phyloP scores from a whole-genome alignment of 2,888 invertebrate species.

The Entomobrya proxima region DNA sequence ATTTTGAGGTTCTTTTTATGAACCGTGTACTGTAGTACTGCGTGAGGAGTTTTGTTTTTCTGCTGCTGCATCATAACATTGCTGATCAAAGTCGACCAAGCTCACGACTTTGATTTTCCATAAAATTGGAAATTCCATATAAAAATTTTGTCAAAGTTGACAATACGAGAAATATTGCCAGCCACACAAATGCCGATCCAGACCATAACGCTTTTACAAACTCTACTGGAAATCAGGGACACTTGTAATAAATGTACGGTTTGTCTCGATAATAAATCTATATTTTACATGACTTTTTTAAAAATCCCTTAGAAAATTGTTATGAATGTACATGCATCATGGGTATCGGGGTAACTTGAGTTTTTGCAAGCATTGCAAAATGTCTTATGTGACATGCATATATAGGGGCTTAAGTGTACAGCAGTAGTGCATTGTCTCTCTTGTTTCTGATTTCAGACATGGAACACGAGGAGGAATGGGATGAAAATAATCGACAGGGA shows the following conservation, averaged over 20 bases:
- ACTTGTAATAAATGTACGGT: slow-evolving; percentile 61
- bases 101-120: not conserved
- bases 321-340: no score
- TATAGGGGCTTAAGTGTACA: no score
- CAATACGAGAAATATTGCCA: slow-evolving; percentile 42
- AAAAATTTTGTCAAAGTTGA: slow-evolving; percentile 40
- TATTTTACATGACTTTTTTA: no score
- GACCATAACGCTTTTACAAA: slow-evolving; percentile 58
- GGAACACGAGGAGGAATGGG: slow-evolving; percentile 73
- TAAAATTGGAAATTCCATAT: not conserved
- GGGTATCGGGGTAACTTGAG: no score
- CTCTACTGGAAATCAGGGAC: slow-evolving; percentile 57
- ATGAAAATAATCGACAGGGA: slow-evolving; percentile 58
- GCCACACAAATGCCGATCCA: slow-evolving; percentile 65
- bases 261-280: not conserved
- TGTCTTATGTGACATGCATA: no score
- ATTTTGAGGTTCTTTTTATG: slow-evolving; percentile 2
- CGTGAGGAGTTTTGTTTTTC: not conserved
- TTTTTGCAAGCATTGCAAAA: no score
- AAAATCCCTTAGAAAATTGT: no score
- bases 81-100: not conserved
- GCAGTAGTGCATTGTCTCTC: not conserved
- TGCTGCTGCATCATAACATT: not conserved
- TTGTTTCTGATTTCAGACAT: slow-evolving; percentile 65
- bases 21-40: not conserved